These are phyloP conservation scores for Brachionus paranguensis DNA, from an alignment of 1,140 invertebrate species.

Conservation along the genomic window DNA sequence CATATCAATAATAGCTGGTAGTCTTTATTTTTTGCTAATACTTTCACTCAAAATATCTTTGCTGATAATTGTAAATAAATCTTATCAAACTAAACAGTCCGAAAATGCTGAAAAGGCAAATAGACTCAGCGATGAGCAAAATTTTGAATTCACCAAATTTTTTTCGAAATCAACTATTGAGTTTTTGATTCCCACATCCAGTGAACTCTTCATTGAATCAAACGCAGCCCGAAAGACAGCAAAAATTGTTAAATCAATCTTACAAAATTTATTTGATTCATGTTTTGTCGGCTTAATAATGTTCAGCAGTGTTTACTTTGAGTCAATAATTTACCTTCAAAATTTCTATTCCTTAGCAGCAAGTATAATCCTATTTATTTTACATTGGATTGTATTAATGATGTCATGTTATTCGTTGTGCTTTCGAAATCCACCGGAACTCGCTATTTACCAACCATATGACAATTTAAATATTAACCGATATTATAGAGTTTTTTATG, in stretches of 20 bases:
- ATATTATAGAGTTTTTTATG: conserved; percentile 51
- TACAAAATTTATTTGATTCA: conserved; percentile 42
- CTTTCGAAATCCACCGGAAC: conserved; percentile 51
- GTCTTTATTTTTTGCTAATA: conserved; percentile 47
- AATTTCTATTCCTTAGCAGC: conserved; percentile 45
- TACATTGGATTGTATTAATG: conserved; percentile 53
- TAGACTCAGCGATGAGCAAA: conserved; percentile 11
- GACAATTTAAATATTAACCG: conserved; percentile 51
- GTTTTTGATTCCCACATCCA: neutral
- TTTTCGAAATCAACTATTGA: neutral
- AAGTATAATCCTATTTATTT: conserved; percentile 47
- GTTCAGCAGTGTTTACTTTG: conserved; percentile 48
- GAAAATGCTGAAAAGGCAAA: neutral
- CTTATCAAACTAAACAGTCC: neutral
- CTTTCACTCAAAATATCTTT: conserved; percentile 44
- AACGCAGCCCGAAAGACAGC: conserved; percentile 49
- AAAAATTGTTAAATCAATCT: conserved; percentile 47
- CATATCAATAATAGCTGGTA: conserved; percentile 43
- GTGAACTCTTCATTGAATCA: neutral
- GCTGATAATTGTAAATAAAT: neutral
- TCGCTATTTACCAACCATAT: conserved; percentile 51
- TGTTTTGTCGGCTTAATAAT: conserved; percentile 1
- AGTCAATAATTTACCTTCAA: conserved; percentile 49
- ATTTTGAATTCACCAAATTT: conserved; percentile 1
- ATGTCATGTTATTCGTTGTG: conserved; percentile 53